Evolutionary conservation across 2,113 vertebrate species (phyloP), one percentile per base, ranked within the genome.

Genomic region (Campylomormyrus tamandua): DNA sequence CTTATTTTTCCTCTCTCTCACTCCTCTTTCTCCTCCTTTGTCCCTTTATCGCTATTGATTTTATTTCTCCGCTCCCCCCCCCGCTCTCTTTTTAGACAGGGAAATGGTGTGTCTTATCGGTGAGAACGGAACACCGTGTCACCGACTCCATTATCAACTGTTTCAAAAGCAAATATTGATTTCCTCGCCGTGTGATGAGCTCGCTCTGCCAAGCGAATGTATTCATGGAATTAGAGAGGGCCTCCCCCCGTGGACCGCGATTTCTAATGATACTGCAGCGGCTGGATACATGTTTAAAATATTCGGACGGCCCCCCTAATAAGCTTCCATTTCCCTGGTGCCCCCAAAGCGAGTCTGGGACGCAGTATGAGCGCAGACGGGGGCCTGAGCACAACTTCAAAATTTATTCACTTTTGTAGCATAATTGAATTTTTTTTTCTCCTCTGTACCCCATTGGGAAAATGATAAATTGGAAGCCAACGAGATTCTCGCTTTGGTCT

Each of bases 361-460:
- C 90, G 91, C 90, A 91, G 83, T 90, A 90, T 39, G 42, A 70
- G 62, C 50, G 27, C 90, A 87, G 93, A 91, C 91, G 83, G 83
- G 89, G 90, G 93, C 93, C 93, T 35, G 27, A 74, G 58, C 85
- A 50, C 45, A 77, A 66, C 35, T 50, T 86, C 52, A 62, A 95
- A 94, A 96, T 95, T 93, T 96, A 95, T 95, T 96, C 95, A 95
- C 95, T 94, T 95, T 95, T 95, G 94, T 93, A 93, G 92, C 92
- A 94, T 95, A 95, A 96, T 95, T 95, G 94, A 95, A 95, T 95
- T 95, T 94, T 96, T 94, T 95, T 94, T 94, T 93, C 93, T 95
- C 93, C 93, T 92, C 94, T 92, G 92, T 92, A 93, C 92, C 93
- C 93, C 93, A 91, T 87, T 46, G n/a, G 58, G 90, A 88, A 27